phyloP scores from a whole-genome alignment of 2,113 vertebrate genomes.

The Strigops habroptila region DNA sequence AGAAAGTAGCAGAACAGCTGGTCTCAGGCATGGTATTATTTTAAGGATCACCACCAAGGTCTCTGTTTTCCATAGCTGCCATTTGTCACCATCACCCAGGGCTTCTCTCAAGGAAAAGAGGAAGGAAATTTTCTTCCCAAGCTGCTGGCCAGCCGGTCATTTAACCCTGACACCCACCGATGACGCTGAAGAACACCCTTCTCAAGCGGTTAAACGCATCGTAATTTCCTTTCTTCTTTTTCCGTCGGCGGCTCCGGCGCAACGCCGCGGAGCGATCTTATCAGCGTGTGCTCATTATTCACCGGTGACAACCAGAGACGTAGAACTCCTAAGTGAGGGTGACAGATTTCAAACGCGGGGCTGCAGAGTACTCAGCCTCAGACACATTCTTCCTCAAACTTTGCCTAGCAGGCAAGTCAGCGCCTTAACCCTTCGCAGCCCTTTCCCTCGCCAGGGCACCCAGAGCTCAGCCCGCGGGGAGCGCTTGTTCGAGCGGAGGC shows the following conservation, averaged over 20 bases:
- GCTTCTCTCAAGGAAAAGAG: background rate
- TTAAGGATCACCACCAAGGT: conserved; percentile 71
- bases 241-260: conserved; percentile 2
- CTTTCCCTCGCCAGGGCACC: background rate
- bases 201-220: background rate
- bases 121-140: background rate
- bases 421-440: conserved; percentile 71
- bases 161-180: conserved; percentile 24
- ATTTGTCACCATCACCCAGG: background rate
- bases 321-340: conserved; percentile 37
- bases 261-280: conserved; percentile 25
- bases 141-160: background rate
- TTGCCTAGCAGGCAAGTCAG: conserved; percentile 41
- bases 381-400: conserved; percentile 34
- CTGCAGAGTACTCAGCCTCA: conserved; percentile 19
- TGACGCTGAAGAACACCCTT: conserved; percentile 6
- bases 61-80: conserved; percentile 71
- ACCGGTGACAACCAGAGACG: conserved; percentile 6
- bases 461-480: background rate
- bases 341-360: conserved; percentile 55
- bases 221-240: conserved; percentile 14
- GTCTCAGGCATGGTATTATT: conserved; percentile 72
- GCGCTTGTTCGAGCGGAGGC: background rate
- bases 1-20: conserved; percentile 50
- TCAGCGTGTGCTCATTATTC: conserved; percentile 46